Evolutionary conservation across 92 coral and sea anemone genomes (phyloP).

Genomic region (Paragorgia papillata): DNA sequence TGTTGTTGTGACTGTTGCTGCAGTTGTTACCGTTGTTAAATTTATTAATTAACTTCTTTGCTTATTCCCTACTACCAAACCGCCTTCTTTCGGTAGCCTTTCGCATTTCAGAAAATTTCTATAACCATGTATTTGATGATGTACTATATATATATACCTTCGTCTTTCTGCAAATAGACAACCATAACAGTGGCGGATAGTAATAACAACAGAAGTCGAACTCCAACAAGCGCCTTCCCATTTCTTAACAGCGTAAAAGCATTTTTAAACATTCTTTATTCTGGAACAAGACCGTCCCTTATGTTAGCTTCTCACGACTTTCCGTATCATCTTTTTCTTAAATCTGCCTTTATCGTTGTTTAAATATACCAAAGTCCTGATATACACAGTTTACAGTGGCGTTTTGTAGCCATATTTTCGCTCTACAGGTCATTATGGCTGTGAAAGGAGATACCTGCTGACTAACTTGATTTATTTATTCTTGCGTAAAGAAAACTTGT

Average conservation of each 20-base stretch:
- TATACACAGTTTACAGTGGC: too few species aligned
- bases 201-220: neutral
- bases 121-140: too few species aligned
- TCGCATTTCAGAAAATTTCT: too few species aligned
- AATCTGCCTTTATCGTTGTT: neutral
- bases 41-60: neutral
- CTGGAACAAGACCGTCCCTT: too few species aligned
- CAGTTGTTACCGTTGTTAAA: neutral
- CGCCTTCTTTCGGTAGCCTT: too few species aligned
- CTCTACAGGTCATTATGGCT: neutral
- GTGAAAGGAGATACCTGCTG: neutral
- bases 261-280: too few species aligned
- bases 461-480: neutral
- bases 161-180: constrained; percentile 1
- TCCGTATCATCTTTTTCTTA: neutral
- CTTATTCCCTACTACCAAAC: too few species aligned
- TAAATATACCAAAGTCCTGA: neutral
- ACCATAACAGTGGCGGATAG: constrained; percentile 4
- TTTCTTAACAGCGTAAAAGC: neutral
- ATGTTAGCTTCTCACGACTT: neutral
- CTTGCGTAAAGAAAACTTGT: too few species aligned
- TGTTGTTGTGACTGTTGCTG: too few species aligned
- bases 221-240: constrained; percentile 20
- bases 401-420: neutral
- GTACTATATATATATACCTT: too few species aligned